phyloP scores from a whole-genome alignment of 1,140 invertebrate species.

The Trichonephila inaurata region DNA sequence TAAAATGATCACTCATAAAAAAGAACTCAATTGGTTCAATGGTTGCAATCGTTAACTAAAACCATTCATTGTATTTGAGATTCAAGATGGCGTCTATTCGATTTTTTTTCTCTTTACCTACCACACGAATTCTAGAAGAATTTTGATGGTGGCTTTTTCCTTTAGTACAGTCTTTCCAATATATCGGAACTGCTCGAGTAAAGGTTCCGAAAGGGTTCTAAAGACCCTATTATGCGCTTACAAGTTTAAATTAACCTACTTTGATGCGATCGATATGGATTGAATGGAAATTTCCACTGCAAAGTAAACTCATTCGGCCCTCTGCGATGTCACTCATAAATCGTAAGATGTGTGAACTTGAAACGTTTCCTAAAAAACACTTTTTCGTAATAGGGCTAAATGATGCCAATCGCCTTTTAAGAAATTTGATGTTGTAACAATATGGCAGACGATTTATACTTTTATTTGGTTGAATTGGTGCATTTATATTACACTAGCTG shows the following conservation, averaged over 20 bases:
- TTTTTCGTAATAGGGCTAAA: not conserved
- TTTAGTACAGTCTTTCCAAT: conserved; percentile 57
- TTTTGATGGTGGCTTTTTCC: conserved; percentile 38
- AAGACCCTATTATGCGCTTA: conserved; percentile 73
- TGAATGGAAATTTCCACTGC: conserved; percentile 45
- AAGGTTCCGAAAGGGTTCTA: conserved; percentile 47
- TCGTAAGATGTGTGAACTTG: conserved; percentile 56
- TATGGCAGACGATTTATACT: not conserved
- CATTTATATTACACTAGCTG: no score
- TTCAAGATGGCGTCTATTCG: conserved; percentile 67
- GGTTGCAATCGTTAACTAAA: conserved; percentile 72
- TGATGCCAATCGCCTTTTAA: not conserved
- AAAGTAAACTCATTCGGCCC: conserved; percentile 42
- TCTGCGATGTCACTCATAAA: not conserved
- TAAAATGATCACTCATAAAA: conserved; percentile 36
- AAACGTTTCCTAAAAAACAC: conserved; percentile 9
- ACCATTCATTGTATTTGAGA: conserved; percentile 73
- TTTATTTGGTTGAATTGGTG: not conserved
- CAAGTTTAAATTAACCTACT: conserved; percentile 74
- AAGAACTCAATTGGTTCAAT: conserved; percentile 58
- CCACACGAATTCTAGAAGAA: conserved; percentile 35
- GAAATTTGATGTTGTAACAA: not conserved
- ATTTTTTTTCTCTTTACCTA: conserved; percentile 15
- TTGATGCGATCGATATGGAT: conserved; percentile 44
- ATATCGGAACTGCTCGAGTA: conserved; percentile 43